Conservation (phyloP, 2,888 invertebrate species). For the Escarpia spicata region DNA sequence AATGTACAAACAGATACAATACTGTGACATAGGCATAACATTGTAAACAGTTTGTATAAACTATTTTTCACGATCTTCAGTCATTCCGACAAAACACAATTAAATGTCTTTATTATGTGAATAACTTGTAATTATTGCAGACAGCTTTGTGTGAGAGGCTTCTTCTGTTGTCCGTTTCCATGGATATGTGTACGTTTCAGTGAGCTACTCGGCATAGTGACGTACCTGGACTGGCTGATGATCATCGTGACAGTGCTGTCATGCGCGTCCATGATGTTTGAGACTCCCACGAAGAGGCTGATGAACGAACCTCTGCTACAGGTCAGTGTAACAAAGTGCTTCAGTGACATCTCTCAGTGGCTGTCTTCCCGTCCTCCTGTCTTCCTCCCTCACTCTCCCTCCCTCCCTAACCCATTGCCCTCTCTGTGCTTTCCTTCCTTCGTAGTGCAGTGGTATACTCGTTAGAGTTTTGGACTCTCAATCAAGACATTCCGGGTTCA, state of each 20-base stretch:
- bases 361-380: background rate
- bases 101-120: too few species aligned
- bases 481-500: too few species aligned
- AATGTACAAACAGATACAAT: too few species aligned
- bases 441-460: background rate
- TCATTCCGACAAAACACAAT: too few species aligned
- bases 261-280: slow-evolving; percentile 99
- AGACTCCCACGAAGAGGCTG: slow-evolving; percentile 91
- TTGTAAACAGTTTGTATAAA: too few species aligned
- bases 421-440: background rate
- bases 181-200: slow-evolving; percentile 68
- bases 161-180: too few species aligned
- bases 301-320: slow-evolving; percentile 74
- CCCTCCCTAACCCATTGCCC: background rate
- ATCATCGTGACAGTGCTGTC: slow-evolving; percentile 96
- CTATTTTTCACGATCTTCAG: too few species aligned
- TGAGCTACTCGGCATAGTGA: slow-evolving; percentile 95
- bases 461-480: too few species aligned
- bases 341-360: background rate
- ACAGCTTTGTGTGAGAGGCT: too few species aligned
- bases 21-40: too few species aligned
- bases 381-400: background rate
- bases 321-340: slow-evolving; percentile 39
- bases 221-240: slow-evolving; percentile 99
- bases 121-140: too few species aligned